phyloP scores from a whole-genome alignment of 2,888 invertebrate genomes.

The Allolobophora icterica region DNA sequence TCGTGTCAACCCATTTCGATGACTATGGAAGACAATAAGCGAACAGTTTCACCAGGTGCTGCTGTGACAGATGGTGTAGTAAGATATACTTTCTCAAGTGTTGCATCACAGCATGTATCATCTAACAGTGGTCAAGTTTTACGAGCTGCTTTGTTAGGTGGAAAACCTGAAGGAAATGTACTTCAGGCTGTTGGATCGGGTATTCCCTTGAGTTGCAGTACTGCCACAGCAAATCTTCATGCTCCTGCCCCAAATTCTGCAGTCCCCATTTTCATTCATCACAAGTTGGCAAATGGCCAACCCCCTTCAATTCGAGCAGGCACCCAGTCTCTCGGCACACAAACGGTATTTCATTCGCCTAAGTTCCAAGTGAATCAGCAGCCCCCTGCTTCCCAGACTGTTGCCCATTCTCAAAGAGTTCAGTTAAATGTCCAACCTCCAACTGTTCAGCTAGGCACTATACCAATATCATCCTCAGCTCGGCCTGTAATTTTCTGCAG shows the following conservation, averaged over 20 bases:
- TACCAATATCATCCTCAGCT: neutral
- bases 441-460: neutral
- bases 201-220: neutral
- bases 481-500: slow-evolving; percentile 7
- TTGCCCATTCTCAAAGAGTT: neutral
- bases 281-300: neutral
- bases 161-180: neutral
- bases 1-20: neutral
- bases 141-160: neutral
- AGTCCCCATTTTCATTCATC: neutral
- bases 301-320: neutral
- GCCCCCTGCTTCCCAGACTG: neutral
- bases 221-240: neutral
- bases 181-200: neutral
- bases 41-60: neutral
- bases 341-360: neutral
- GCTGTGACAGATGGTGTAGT: neutral
- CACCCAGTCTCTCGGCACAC: neutral
- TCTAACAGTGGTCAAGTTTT: neutral
- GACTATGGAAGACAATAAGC: neutral
- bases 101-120: neutral
- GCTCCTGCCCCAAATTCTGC: neutral
- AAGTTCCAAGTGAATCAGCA: neutral
- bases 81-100: neutral
- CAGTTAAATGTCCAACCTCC: neutral